Evolutionary conservation across 2,888 invertebrate genomes (phyloP).

Genomic region (Ichneumon xanthorius): DNA sequence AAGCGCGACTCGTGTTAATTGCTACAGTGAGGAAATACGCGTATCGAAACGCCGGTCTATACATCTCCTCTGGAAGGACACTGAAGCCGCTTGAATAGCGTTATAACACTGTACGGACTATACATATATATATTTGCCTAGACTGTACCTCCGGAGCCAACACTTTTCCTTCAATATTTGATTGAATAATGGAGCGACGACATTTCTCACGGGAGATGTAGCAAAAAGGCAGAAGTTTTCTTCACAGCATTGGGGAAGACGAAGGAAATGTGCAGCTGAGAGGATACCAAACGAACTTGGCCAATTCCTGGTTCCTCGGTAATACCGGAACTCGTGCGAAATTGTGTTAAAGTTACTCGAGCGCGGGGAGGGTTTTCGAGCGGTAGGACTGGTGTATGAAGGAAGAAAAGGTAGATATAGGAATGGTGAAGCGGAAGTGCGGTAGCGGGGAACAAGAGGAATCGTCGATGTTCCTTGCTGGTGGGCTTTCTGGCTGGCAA

Average conservation of each 20-base stretch:
- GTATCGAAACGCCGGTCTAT: slow-evolving; percentile 27
- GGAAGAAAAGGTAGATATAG: background rate
- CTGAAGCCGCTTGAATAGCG: slow-evolving; percentile 12
- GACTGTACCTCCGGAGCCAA: background rate
- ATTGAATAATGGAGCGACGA: slow-evolving; percentile 23
- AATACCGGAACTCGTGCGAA: slow-evolving; percentile 48
- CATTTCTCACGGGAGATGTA: background rate
- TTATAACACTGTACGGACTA: background rate
- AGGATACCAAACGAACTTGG: slow-evolving; percentile 52
- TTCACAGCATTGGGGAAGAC: background rate
- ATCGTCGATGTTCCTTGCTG: slow-evolving; percentile 16
- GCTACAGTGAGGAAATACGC: slow-evolving; percentile 34
- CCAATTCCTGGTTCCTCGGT: slow-evolving; percentile 48
- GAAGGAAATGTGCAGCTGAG: slow-evolving; percentile 9
- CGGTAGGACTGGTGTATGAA: background rate
- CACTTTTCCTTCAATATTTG: slow-evolving; percentile 22
- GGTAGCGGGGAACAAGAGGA: slow-evolving; percentile 30
- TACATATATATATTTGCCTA: background rate
- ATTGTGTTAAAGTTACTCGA: slow-evolving; percentile 60
- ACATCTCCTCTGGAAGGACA: background rate
- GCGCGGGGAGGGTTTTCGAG: background rate
- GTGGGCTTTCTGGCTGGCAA: slow-evolving; percentile 23
- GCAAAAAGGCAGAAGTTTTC: slow-evolving; percentile 29
- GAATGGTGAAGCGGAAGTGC: background rate
- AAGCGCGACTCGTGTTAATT: slow-evolving; percentile 49